Percentiles rank a stretch among this genome's conserved stretches.
These are phyloP conservation scores for Stenoptilia bipunctidactyla DNA, from an alignment of 2,888 invertebrate genomes.

Conservation along the genomic window DNA sequence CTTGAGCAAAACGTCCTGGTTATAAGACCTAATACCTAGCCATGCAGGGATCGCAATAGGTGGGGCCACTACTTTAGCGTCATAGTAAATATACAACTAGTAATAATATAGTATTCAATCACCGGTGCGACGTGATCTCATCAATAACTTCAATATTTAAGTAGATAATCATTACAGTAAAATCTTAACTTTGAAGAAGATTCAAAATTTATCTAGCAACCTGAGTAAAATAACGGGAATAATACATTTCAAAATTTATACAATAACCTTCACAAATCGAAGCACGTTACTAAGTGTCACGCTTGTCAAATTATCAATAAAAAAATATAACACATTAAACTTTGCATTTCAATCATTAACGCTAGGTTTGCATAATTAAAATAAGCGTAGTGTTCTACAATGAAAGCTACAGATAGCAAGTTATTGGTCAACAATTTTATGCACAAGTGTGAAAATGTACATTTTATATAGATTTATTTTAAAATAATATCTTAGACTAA, in stretches of 20 bases:
- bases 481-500: conserved; percentile 24
- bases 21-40: conserved; percentile 47
- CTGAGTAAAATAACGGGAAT: conserved; percentile 58
- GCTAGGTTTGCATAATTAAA: conserved; percentile 45
- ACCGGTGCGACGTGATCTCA: conserved; percentile 43
- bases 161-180: conserved; percentile 29
- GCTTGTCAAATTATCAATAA: conserved; percentile 44
- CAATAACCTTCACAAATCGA: conserved; percentile 54
- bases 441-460: conserved; percentile 41
- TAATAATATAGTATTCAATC: conserved; percentile 39
- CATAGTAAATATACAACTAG: conserved; percentile 27
- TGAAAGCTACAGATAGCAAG: conserved; percentile 40
- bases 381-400: conserved; percentile 47
- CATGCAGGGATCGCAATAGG: conserved; percentile 46
- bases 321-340: conserved; percentile 32
- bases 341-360: conserved; percentile 33
- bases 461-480: conserved; percentile 23
- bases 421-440: conserved; percentile 44
- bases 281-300: conserved; percentile 40
- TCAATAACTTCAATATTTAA: conserved; percentile 38
- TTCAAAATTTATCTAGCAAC: conserved; percentile 56
- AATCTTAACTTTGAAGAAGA: conserved; percentile 42
- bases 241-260: conserved; percentile 54
- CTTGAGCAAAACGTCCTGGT: conserved; percentile 67
- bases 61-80: conserved; percentile 54